Conservation (phyloP, 2,113 vertebrate species). For the Vimba vimba region DNA sequence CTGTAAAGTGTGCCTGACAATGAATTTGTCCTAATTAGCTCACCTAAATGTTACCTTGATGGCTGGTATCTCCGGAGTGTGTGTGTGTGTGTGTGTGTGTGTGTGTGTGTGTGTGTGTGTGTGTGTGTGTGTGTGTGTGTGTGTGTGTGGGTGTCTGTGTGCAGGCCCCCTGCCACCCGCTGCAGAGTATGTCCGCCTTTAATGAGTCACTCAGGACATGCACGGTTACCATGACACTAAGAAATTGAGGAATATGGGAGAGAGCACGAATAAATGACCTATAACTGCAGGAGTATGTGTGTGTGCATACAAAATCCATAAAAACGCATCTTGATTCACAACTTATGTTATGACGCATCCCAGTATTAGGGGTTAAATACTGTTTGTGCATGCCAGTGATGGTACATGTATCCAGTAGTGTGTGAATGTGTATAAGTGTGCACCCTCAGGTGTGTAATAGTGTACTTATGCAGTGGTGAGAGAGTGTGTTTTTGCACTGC, state of each 20-base stretch:
- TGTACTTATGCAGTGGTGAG: conserved; percentile 12
- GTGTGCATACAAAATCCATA: not conserved
- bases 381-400: not conserved
- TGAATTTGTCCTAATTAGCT: conserved; percentile 79
- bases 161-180: conserved; percentile 30
- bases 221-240: conserved; percentile 50
- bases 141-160: conserved; percentile 54
- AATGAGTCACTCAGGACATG: conserved; percentile 58
- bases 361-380: not conserved
- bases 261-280: conserved; percentile 46
- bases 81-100: conserved; percentile 54
- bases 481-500: conserved; percentile 30
- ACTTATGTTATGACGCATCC: not conserved
- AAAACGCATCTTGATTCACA: not conserved
- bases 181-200: conserved; percentile 54
- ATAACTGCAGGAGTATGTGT: conserved; percentile 42
- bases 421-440: conserved; percentile 7
- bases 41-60: conserved; percentile 77
- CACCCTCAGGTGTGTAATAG: conserved; percentile 23
- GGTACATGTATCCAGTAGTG: conserved; percentile 23
- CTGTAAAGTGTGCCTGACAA: conserved; percentile 77
- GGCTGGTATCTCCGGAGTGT: conserved; percentile 69
- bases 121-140: conserved; percentile 56
- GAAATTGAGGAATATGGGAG: conserved; percentile 18
- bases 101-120: conserved; percentile 43